Evolutionary conservation across 2,888 invertebrate species (phyloP).

Genomic region (Glyphotaelius pellucidus): DNA sequence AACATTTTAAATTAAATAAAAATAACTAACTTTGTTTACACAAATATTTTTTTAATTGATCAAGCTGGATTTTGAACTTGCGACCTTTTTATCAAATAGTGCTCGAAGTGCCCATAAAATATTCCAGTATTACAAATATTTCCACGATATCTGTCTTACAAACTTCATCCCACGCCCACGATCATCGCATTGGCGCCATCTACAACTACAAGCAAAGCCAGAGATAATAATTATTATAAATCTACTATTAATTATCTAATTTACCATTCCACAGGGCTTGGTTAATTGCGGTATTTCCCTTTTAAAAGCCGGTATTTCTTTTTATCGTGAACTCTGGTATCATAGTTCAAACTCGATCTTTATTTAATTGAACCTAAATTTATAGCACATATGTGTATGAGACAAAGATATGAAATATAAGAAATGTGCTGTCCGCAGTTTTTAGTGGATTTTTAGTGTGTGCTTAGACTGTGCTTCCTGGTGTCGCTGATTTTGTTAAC

Average conservation of each 20-base stretch:
- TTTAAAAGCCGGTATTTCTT: not conserved
- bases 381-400: no score
- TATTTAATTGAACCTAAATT: no score
- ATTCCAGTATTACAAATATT: not conserved
- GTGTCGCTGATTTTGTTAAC: no score
- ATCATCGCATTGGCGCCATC: not conserved
- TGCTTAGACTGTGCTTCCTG: no score
- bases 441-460: no score
- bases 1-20: no score
- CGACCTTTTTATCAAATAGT: not conserved
- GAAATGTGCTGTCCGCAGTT: no score
- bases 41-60: not conserved
- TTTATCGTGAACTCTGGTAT: not conserved
- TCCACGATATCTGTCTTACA: not conserved
- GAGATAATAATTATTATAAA: not conserved
- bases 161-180: not conserved
- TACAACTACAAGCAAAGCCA: not conserved
- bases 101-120: not conserved
- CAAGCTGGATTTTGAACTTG: not conserved
- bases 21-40: no score
- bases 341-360: not conserved
- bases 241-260: not conserved
- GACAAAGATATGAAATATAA: no score
- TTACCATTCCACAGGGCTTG: not conserved
- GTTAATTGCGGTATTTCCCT: not conserved